Conservation (phyloP, 2,888 invertebrate species). For the Andrena dorsata region DNA sequence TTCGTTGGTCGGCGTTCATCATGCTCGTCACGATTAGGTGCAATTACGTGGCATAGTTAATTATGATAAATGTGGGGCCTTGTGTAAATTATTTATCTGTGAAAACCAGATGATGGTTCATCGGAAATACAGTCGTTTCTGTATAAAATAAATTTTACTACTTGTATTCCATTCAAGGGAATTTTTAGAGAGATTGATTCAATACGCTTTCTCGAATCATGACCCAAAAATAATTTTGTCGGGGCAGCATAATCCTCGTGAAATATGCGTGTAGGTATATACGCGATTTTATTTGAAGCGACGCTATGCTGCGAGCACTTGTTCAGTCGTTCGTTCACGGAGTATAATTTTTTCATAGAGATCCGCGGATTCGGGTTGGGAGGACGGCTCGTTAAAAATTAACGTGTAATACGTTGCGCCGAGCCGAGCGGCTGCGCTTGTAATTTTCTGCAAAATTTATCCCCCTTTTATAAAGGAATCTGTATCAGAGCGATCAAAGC, state of each 20-base stretch:
- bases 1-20: slow-evolving; percentile 25
- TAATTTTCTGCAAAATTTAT: slow-evolving; percentile 43
- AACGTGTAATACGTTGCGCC: slow-evolving; percentile 10
- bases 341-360: slow-evolving; percentile 8
- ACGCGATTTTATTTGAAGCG: not conserved
- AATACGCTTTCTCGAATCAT: too few relatives aligned
- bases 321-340: not conserved
- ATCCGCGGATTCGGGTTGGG: slow-evolving; percentile 1
- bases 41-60: not conserved
- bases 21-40: slow-evolving; percentile 1
- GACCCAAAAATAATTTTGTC: too few relatives aligned
- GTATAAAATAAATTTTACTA: not conserved
- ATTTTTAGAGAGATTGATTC: too few relatives aligned
- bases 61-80: not conserved
- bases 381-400: slow-evolving; percentile 43
- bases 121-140: not conserved
- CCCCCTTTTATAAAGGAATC: slow-evolving; percentile 29
- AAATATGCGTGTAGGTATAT: too few relatives aligned
- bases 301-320: not conserved
- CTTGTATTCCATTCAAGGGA: too few relatives aligned
- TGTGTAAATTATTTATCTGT: too few relatives aligned
- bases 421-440: not conserved
- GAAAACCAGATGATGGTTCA: too few relatives aligned
- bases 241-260: too few relatives aligned
- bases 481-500: slow-evolving; percentile 20